Base-by-base conservation (phyloP, 2,888 invertebrate species). In the Coecobrya sp. region DNA sequence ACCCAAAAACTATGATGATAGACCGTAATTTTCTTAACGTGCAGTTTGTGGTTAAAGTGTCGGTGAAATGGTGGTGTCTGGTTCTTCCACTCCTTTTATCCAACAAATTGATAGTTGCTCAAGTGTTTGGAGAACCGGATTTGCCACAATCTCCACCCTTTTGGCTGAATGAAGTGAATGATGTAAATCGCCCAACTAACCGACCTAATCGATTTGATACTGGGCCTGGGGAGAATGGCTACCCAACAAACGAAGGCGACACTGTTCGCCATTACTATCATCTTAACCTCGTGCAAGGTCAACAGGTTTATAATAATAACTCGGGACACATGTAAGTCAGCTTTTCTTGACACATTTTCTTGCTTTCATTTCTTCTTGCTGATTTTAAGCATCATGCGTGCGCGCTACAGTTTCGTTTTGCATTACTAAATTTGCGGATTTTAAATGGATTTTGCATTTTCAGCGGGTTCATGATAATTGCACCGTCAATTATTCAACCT, bases 381-480 rank as follows among this genome's bases (percentile, higher is more conserved):
- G n/a, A n/a, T n/a, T n/a, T n/a, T n/a, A n/a, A n/a, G n/a, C n/a
- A n/a, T n/a, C 16, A 55, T 55, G n/a, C 4, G 4, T 55, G 13
- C n/a, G 36, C 36, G 16, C 27, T 27, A 25, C 10, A 27, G 22
- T n/a, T 22, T 11, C 25, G 27, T 16, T 22, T 3, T n/a, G 59
- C n/a, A 10, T 49, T 49, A 55, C 11, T 59, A 27, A 55, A 36
- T 52, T 22, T 30, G 62, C 45, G 62, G 5, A n/a, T 52, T 79
- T 68, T 25, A 42, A 76, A 55, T 25, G 0, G 1, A 22, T 79
- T 45, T 79, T 52, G 10, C 13, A 19, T 79, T 88, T 87, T 16
- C 95, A 97, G 97, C 95, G 97, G 98, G 95, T 98, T 97, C 91
- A 93, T 95, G 68, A 93, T 95, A 5, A 93, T 95, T n/a, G 95